Conservation (phyloP, 2,888 invertebrate species). For the Neoitamus cyanurus region DNA sequence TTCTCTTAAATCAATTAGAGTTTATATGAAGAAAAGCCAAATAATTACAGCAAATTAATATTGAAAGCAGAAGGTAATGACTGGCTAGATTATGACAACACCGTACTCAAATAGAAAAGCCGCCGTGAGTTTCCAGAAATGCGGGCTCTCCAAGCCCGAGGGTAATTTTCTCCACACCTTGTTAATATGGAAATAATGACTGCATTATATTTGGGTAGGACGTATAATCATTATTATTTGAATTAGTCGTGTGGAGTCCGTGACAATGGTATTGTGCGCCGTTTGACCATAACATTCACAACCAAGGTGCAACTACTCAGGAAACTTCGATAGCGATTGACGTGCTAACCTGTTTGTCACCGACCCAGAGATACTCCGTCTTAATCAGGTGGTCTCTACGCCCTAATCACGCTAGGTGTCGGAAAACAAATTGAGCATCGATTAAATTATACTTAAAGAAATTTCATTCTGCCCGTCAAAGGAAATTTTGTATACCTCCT, state of each 20-base stretch:
- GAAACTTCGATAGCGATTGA: constrained; percentile 41
- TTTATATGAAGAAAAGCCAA: not conserved
- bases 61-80: constrained; percentile 26
- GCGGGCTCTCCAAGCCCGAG: constrained; percentile 22
- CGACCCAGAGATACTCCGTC: not conserved
- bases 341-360: constrained; percentile 42
- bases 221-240: constrained; percentile 52
- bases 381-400: constrained; percentile 14
- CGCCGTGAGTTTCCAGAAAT: constrained; percentile 9
- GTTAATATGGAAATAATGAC: constrained; percentile 70
- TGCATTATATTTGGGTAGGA: constrained; percentile 59
- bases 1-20: not conserved
- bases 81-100: constrained; percentile 33
- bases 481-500: not conserved
- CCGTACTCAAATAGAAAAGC: constrained; percentile 19
- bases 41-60: constrained; percentile 20
- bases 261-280: constrained; percentile 30
- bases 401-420: not conserved
- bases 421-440: constrained; percentile 10
- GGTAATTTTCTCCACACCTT: constrained; percentile 65
- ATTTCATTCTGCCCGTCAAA: constrained; percentile 1
- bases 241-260: constrained; percentile 48
- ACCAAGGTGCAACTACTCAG: constrained; percentile 29
- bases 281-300: constrained; percentile 10
- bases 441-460: constrained; percentile 16